Evolutionary conservation across 1,140 invertebrate species (phyloP).

Genomic region (Rhagoletis pomonella): DNA sequence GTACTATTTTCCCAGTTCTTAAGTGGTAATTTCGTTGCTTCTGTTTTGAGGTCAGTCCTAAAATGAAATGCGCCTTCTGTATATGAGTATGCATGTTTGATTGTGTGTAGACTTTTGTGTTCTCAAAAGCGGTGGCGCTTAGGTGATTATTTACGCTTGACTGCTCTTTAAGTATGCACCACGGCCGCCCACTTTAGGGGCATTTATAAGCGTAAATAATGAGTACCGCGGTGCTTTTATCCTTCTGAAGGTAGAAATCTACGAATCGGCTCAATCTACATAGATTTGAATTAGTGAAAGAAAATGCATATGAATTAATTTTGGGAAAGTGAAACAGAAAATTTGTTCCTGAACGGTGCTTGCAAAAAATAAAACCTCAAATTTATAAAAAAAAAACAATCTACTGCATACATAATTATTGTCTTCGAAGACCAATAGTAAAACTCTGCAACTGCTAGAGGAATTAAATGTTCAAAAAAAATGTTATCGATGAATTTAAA

Average conservation of each 20-base stretch:
- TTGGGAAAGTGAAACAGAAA: neutral
- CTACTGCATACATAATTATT: too few relatives aligned
- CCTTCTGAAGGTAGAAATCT: neutral
- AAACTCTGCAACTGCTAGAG: too few relatives aligned
- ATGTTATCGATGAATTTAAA: too few relatives aligned
- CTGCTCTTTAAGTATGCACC: slow-evolving; percentile 30
- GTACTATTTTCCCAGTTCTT: neutral
- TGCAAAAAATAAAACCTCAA: too few relatives aligned
- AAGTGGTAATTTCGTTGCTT: neutral
- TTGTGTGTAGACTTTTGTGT: neutral
- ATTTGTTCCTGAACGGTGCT: too few relatives aligned
- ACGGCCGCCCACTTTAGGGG: slow-evolving; percentile 23
- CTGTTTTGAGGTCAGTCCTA: slow-evolving; percentile 32
- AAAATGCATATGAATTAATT: neutral
- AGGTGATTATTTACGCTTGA: slow-evolving; percentile 23
- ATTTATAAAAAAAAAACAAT: too few relatives aligned
- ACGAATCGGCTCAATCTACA: neutral
- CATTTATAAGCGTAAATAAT: slow-evolving; percentile 9
- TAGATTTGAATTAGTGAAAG: neutral
- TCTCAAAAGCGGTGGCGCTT: slow-evolving; percentile 43
- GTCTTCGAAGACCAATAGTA: too few relatives aligned
- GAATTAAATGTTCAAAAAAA: too few relatives aligned
- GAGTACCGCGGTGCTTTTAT: neutral
- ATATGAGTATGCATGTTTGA: neutral
- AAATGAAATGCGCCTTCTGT: neutral